Evolutionary conservation across 2,113 vertebrate species (phyloP).

Genomic region (Atractosteus spatula): DNA sequence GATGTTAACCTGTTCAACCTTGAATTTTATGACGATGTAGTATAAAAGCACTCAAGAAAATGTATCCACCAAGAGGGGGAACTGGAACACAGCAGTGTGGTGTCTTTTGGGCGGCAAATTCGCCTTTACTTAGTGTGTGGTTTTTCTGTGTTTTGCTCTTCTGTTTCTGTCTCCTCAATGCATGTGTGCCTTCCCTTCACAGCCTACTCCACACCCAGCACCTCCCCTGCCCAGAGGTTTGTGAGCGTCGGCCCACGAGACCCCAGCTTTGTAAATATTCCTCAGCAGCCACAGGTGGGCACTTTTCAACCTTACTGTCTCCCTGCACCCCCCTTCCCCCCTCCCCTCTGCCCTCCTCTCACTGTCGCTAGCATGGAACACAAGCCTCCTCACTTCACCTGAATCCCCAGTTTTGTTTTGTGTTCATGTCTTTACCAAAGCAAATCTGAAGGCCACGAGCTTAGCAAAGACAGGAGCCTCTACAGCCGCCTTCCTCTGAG

Average conservation of each 20-base stretch:
- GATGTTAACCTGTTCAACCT: too few species aligned
- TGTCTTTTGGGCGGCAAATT: too few species aligned
- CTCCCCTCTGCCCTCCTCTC: background rate
- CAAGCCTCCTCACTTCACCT: too few species aligned
- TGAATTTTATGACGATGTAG: too few species aligned
- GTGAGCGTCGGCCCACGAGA: slow-evolving; percentile 98
- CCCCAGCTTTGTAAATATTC: slow-evolving; percentile 99
- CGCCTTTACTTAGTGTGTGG: too few species aligned
- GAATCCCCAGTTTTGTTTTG: too few species aligned
- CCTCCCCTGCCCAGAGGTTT: slow-evolving; percentile 97
- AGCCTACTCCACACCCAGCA: slow-evolving; percentile 98
- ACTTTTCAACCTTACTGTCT: slow-evolving; percentile 71
- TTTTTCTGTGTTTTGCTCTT: background rate
- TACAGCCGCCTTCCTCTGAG: background rate
- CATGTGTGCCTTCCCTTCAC: slow-evolving; percentile 69
- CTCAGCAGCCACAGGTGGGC: slow-evolving; percentile 98
- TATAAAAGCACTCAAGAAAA: too few species aligned
- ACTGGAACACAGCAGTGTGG: too few species aligned
- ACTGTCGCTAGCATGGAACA: too few species aligned
- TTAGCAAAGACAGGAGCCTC: background rate
- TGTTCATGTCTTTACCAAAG: slow-evolving; percentile 18
- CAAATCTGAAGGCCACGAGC: slow-evolving; percentile 24
- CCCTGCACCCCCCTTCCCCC: slow-evolving; percentile 48
- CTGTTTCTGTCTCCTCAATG: slow-evolving; percentile 17
- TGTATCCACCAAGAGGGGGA: too few species aligned